Evolutionary conservation across 2,888 invertebrate genomes (phyloP).

Genomic region (Cryptus viduatorius): DNA sequence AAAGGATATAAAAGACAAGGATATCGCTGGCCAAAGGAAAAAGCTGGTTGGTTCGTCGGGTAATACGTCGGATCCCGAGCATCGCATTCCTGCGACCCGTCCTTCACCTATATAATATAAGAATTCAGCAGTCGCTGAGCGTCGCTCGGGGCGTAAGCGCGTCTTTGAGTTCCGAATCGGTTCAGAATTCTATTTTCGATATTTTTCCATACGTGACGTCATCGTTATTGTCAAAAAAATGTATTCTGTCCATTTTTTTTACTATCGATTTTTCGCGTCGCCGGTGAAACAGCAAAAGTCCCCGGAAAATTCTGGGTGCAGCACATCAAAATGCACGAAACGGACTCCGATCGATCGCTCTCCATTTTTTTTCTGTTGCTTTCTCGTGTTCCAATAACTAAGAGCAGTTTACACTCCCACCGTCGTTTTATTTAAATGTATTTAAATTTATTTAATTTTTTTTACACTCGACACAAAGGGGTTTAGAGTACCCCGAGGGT

Average conservation of each 20-base stretch:
- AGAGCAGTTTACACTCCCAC: too few species aligned
- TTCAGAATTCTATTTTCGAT: background rate
- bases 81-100: constrained; percentile 31
- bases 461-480: background rate
- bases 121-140: constrained; percentile 17
- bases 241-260: background rate
- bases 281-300: background rate
- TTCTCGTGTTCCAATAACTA: too few species aligned
- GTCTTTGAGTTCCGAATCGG: background rate
- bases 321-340: background rate
- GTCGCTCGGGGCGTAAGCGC: background rate
- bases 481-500: too few species aligned
- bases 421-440: background rate
- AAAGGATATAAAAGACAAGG: background rate
- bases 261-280: background rate
- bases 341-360: constrained; percentile 22
- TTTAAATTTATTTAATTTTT: background rate
- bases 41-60: background rate
- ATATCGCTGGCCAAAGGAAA: background rate
- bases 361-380: background rate
- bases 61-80: background rate
- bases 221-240: background rate
- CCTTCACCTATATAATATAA: constrained; percentile 62
- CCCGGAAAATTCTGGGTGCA: background rate
- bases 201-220: background rate